phyloP scores from a whole-genome alignment of 2,888 invertebrate species.

The Agriotes lineatus region DNA sequence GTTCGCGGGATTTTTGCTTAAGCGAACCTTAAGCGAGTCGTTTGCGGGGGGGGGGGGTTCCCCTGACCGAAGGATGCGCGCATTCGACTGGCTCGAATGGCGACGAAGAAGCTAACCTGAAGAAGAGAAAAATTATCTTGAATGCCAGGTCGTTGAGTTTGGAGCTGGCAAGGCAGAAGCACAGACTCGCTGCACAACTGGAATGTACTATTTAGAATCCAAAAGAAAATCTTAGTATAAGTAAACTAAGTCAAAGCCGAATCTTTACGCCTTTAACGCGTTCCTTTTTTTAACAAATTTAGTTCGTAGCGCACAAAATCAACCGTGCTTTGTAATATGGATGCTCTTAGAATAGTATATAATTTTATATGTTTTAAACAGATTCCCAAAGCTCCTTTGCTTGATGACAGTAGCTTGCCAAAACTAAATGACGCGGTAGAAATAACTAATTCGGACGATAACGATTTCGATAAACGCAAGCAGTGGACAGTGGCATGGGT shows the following conservation, averaged over 20 bases:
- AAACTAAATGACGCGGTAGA: background rate
- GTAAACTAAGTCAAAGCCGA: too few species aligned
- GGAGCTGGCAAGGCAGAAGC: slow-evolving; percentile 79
- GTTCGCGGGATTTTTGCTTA: slow-evolving; percentile 80
- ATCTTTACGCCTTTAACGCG: too few species aligned
- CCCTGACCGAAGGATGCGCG: slow-evolving; percentile 68
- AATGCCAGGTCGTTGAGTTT: slow-evolving; percentile 79
- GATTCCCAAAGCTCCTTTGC: slow-evolving; percentile 41
- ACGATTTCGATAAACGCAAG: slow-evolving; percentile 53
- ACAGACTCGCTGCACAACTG: slow-evolving; percentile 78
- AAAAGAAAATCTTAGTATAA: too few species aligned
- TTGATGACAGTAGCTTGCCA: slow-evolving; percentile 21
- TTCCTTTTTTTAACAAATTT: too few species aligned
- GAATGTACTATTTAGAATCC: too few species aligned
- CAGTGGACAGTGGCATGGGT: slow-evolving; percentile 62
- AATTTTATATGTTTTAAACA: slow-evolving; percentile 27
- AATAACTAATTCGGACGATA: slow-evolving; percentile 41
- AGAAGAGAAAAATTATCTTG: slow-evolving; percentile 71
- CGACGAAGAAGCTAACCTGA: slow-evolving; percentile 55
- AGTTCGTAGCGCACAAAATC: too few species aligned
- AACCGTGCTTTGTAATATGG: too few species aligned
- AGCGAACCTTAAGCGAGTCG: slow-evolving; percentile 82
- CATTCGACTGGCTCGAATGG: slow-evolving; percentile 54
- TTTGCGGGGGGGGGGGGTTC: slow-evolving; percentile 73
- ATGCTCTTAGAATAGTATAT: too few species aligned